These are phyloP conservation scores for Phragmatobia fuliginosa DNA, from an alignment of 2,888 invertebrate species.

Conservation along the genomic window DNA sequence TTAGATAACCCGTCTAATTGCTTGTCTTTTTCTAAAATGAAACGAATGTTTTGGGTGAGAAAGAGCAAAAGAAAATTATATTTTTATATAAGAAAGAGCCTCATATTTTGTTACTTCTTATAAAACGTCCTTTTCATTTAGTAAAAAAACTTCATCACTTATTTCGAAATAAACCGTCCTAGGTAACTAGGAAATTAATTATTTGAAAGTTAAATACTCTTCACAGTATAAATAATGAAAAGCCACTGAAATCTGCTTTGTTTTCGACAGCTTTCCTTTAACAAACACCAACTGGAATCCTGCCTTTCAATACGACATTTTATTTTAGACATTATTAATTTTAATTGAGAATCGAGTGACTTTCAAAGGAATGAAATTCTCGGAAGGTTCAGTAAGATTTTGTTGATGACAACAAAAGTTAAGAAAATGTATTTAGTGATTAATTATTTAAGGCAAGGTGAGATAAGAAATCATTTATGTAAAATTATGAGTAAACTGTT, in stretches of 20 bases:
- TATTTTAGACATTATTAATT: slow-evolving; percentile 49
- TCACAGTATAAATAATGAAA: slow-evolving; percentile 56
- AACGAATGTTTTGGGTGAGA: too few relatives aligned
- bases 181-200: slow-evolving; percentile 71
- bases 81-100: too few relatives aligned
- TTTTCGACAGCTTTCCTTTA: slow-evolving; percentile 45
- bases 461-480: slow-evolving; percentile 4
- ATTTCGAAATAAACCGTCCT: too few relatives aligned
- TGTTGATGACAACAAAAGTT: slow-evolving; percentile 31
- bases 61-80: too few relatives aligned
- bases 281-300: slow-evolving; percentile 24
- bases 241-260: slow-evolving; percentile 42
- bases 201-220: slow-evolving; percentile 70
- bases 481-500: neutral
- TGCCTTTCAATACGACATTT: slow-evolving; percentile 38
- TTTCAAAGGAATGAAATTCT: slow-evolving; percentile 36
- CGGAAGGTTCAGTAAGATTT: slow-evolving; percentile 39
- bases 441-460: slow-evolving; percentile 41
- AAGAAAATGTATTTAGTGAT: slow-evolving; percentile 42
- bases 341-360: slow-evolving; percentile 46
- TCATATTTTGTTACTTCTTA: too few relatives aligned
- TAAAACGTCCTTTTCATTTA: too few relatives aligned
- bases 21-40: neutral
- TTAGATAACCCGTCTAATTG: neutral
- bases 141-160: too few relatives aligned